phyloP scores from a whole-genome alignment of 1,140 invertebrate genomes.

The Gerris buenoi region DNA sequence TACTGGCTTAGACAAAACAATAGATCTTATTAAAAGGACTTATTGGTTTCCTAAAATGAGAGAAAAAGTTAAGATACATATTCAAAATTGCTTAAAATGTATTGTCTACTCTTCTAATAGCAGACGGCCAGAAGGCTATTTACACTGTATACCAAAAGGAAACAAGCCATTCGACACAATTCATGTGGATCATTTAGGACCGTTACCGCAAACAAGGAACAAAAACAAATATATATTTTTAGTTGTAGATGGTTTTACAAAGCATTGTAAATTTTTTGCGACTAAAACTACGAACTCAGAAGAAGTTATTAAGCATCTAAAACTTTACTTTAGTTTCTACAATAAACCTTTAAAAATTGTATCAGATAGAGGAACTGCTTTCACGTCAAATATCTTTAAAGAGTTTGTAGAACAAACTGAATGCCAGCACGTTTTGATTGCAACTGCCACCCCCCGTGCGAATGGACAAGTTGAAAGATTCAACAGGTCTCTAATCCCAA shows the following conservation, averaged over 20 bases:
- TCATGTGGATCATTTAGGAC: constrained; percentile 3
- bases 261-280: constrained; percentile 16
- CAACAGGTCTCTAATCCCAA: constrained; percentile 3
- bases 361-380: neutral
- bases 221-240: constrained; percentile 13
- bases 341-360: neutral
- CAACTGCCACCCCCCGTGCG: constrained; percentile 10
- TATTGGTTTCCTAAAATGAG: constrained; percentile 21
- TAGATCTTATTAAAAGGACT: constrained; percentile 15
- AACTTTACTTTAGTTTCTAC: neutral
- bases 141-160: constrained; percentile 3
- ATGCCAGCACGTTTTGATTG: neutral
- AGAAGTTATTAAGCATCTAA: neutral
- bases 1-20: neutral
- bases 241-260: constrained; percentile 16
- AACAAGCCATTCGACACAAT: neutral
- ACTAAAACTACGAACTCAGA: constrained; percentile 9
- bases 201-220: constrained; percentile 7
- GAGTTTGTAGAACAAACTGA: neutral
- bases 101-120: constrained; percentile 16
- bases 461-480: constrained; percentile 12
- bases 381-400: neutral
- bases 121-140: constrained; percentile 9
- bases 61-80: constrained; percentile 14
- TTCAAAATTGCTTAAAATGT: constrained; percentile 20